Evolutionary conservation across 1,140 invertebrate species (phyloP), one percentile per base, ranked within the genome.

Genomic region (Caenorhabditis briggsae): DNA sequence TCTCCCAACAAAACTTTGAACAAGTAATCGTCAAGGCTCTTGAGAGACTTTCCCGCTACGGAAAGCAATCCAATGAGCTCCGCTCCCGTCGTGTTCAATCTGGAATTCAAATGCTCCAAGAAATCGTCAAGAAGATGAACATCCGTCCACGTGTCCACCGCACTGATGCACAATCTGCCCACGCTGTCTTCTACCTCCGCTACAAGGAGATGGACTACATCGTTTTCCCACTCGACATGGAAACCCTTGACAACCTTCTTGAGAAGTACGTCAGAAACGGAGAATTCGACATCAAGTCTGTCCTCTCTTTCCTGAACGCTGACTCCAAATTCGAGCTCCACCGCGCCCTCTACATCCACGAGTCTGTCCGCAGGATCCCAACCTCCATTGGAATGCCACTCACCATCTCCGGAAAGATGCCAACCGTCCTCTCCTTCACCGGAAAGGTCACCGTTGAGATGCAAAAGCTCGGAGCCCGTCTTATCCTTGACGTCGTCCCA

Each of bases 1-100:
- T 90, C 82, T 82, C 74, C 50, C 82, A 89, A 43, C 89, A 90
- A 65, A 87, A 90, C 59, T n/a, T 88, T 18, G 89, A 90, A 56
- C 20, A 88, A 12, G 33, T 90, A 9, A 23, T 90, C 65, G 18
- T 86, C 82, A 88, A 88, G 86, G 53, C 84, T 20, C 41, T 88
- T 56, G 20, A 55, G 11, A 86, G 53, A 33, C 78, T 86, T 41
- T 59, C 41, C n/a, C 5, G 0, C 9, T 53, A 25, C 20, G 61
- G 56, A 78, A 83, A 88, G 56, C 53, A 88, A 65, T 58, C 58
- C 11, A 33, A 82, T 33, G 25, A 23, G 23, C 50, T 74, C 43
- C 87, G 87, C 46, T 58, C 48, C 43, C 41, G 61, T 41, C 82
- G 87, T 56, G 48, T 85, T 6, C 48, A 59, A 43, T 53, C 58